Evolutionary conservation across 2,113 vertebrate genomes (phyloP).

Genomic region (Cavia porcellus): DNA sequence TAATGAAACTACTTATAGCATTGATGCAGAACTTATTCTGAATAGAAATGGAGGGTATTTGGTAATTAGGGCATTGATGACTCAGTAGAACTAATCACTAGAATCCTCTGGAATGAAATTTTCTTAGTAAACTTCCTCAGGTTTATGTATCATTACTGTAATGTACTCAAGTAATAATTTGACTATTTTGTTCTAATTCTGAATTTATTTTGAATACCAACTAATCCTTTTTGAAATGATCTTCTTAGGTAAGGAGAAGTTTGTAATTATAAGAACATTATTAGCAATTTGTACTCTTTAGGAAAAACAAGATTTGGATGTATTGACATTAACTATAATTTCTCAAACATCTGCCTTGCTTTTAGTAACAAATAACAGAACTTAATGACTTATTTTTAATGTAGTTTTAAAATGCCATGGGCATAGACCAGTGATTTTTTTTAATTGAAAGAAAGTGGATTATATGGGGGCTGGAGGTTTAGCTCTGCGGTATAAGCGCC

Average conservation of each 20-base stretch:
- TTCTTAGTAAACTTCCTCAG: slow-evolving; percentile 51
- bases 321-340: slow-evolving; percentile 49
- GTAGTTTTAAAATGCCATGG: not conserved
- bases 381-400: slow-evolving; percentile 59
- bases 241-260: slow-evolving; percentile 34
- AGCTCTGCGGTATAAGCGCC: too few relatives aligned
- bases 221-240: slow-evolving; percentile 58
- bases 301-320: slow-evolving; percentile 50
- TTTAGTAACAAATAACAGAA: slow-evolving; percentile 37
- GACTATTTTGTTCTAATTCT: not conserved
- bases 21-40: slow-evolving; percentile 37
- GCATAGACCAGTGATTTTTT: slow-evolving; percentile 9
- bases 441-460: not conserved
- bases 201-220: slow-evolving; percentile 62
- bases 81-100: slow-evolving; percentile 33
- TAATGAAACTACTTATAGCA: slow-evolving; percentile 29
- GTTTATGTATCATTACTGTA: slow-evolving; percentile 44
- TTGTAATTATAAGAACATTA: slow-evolving; percentile 56
- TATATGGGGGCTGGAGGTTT: too few relatives aligned
- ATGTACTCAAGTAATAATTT: slow-evolving; percentile 54
- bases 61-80: slow-evolving; percentile 50
- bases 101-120: slow-evolving; percentile 39
- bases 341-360: slow-evolving; percentile 54
- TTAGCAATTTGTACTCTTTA: slow-evolving; percentile 8
- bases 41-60: not conserved